These are phyloP conservation scores for Buphagus erythrorhynchus DNA, from an alignment of 2,797 vertebrate species.

Conservation along the genomic window DNA sequence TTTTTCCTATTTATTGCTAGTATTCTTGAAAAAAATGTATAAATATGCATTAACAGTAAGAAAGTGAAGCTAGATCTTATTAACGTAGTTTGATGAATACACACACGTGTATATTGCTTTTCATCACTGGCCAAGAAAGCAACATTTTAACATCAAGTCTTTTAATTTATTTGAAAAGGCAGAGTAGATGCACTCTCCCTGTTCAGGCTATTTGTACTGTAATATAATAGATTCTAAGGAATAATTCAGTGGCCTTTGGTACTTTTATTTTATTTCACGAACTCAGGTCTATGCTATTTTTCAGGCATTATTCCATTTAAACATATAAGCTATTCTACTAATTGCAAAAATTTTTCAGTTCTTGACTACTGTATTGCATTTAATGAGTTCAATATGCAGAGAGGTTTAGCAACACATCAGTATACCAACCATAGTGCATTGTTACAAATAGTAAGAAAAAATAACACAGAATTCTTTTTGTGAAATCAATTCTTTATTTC, in stretches of 20 bases:
- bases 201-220: background rate
- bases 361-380: background rate
- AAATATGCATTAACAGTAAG: background rate
- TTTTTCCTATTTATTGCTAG: background rate
- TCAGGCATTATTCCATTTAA: background rate
- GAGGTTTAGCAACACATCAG: background rate
- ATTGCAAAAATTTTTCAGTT: background rate
- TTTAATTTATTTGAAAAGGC: background rate
- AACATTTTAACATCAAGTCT: background rate
- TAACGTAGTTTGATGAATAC: background rate
- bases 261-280: background rate
- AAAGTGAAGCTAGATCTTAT: background rate
- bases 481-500: background rate
- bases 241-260: background rate
- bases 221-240: background rate
- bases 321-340: background rate
- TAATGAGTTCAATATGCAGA: background rate
- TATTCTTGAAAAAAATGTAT: background rate
- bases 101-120: background rate
- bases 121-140: background rate
- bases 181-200: background rate
- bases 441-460: background rate
- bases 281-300: background rate
- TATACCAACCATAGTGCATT: background rate
- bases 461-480: background rate